phyloP scores from a whole-genome alignment of 2,797 vertebrate species.

The Steatocranus sp. region DNA sequence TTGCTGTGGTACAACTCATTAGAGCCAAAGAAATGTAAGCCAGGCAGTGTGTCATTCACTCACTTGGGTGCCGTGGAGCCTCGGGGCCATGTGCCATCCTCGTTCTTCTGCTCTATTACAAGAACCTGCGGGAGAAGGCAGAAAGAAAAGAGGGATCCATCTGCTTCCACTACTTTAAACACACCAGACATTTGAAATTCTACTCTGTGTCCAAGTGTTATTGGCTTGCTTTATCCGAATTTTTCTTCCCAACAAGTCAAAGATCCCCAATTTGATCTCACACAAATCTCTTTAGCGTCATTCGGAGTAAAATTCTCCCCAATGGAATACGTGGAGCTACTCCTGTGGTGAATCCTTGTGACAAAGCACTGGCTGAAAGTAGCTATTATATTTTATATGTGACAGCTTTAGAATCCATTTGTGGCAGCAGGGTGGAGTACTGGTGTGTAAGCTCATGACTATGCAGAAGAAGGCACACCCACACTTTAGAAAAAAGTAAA shows the following conservation, averaged over 20 bases:
- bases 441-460: background rate
- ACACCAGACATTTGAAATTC: background rate
- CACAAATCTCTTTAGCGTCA: background rate
- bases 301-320: background rate
- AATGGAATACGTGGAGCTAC: background rate
- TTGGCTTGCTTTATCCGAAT: background rate
- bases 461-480: background rate
- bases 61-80: conserved; percentile 92
- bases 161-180: background rate
- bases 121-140: conserved; percentile 80
- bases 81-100: conserved; percentile 95
- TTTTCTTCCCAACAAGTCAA: background rate
- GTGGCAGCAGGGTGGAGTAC: background rate
- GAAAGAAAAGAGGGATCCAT: background rate
- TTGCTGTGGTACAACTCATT: background rate
- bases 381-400: background rate
- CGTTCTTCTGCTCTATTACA: conserved; percentile 97
- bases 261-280: background rate
- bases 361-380: background rate
- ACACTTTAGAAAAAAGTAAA: background rate
- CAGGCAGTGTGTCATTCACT: conserved; percentile 61
- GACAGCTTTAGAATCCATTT: background rate
- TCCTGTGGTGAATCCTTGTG: background rate
- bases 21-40: background rate
- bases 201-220: background rate